Base-by-base conservation (phyloP, 2,797 vertebrate genomes). In the Thalassophryne amazonica region DNA sequence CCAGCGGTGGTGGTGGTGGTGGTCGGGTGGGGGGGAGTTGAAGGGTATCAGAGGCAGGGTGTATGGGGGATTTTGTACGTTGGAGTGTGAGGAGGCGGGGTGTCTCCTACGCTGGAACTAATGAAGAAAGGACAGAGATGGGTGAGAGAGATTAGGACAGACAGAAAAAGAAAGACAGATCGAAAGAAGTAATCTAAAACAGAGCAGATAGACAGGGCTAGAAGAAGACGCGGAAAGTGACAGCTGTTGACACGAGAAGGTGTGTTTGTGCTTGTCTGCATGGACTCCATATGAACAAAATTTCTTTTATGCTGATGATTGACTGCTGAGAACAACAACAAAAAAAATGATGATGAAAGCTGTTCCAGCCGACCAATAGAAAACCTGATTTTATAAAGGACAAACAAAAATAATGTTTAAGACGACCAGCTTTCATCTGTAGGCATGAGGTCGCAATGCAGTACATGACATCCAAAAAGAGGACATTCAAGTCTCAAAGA, bases 161-260 rank as follows among this genome's bases (percentile, higher is more conserved):
- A 55, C 32, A 49, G 60, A 60, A 45, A 42, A 42, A 39, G 58
- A 58, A 60, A n/a, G 32, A 56, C 50, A 35, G 31, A 73, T 69
- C 54, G 53, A 69, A 56, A 55, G 61, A 69, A 76, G 63, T 57
- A 71, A 78, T 81, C 55, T 69, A 38, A 53, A 34, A 43, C 31
- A 68, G 56, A 34, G 43, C 31, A 68, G 56, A 60, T 40, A 47
- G 58, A 59, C 13, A 9, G 40, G 31, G 11, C 9, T 31, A 57
- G 35, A 45, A 42, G 36, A 30, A 11, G 38, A 35, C 36, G 47
- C 14, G 25, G 25, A 35, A 25, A 31, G 23, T 23, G 21, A 27
- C 46, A 49, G 33, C 16, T 57, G 42, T 36, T 55, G 60, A 53
- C 51, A 58, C 20, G 24, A 40, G 51, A 6, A 21, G 17, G 32